Evolutionary conservation across 1,140 invertebrate genomes (phyloP), one percentile per base, ranked within the genome.

Genomic region (Apis florea): DNA sequence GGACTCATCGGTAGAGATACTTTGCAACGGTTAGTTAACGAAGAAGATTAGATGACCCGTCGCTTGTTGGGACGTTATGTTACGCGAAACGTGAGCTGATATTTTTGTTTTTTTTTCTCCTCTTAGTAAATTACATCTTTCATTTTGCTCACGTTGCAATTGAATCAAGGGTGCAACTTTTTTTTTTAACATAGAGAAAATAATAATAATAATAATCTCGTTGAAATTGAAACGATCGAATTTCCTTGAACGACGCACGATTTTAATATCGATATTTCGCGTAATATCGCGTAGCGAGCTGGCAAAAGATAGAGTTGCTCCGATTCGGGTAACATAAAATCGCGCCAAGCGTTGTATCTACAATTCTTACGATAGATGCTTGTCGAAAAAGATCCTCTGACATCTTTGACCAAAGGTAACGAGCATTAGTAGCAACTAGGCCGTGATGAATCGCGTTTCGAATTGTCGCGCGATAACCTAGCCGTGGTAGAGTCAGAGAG

Each of bases 281-380:
- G 19, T 21, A 15, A 47, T 66, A 26, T 10, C 0, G 9, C 9
- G 56, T 19, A 26, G 24, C 15, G 24, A 26, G 15, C 26, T 1
- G 15, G 10, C 4, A 19, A 10, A 19, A 26, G 15, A 19, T 12
- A 40, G 15, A 2, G 9, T 1, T 17, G n/a, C 17, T 9, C 17
- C 26, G 3, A 31, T 10, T 47, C 31, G 59, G 19, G 12, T 82
- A 70, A 82, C 74, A 56, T 82, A 70, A 77, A 82, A 82, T 82
- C 74, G 11, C 79, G 63, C 49, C 66, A 49, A 15, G 31, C 49
- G 40, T 73, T 56, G 53, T 26, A 70, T 82, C 73, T 82, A 69
- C 40, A 24, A 17, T 69, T 64, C n/a, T 68, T 64, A 49, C 58
- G 26, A 26, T 76, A 76, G 54, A 47, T 63, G 73, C 58, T 70